A percentile compares a stretch with the other conserved stretches of the same genome.
Evolutionary conservation across 2,113 vertebrate genomes (phyloP).

Genomic region (Chionomys nivalis): DNA sequence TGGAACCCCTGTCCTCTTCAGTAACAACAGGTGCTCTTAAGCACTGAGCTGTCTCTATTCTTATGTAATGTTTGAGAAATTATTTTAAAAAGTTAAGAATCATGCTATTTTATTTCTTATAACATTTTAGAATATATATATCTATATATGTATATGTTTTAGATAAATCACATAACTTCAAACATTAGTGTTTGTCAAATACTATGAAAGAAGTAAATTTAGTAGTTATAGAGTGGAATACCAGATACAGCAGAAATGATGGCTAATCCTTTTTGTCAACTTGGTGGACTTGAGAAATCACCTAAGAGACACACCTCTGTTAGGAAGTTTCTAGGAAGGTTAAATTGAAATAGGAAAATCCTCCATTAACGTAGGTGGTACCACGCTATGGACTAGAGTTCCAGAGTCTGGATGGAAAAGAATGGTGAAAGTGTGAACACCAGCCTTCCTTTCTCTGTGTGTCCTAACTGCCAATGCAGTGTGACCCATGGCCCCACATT

Average conservation of each 20-base stretch:
- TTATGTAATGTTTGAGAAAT: background rate
- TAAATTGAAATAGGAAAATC: background rate
- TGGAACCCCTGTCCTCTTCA: background rate
- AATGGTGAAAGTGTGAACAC: background rate
- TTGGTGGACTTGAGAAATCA: background rate
- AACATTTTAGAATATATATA: background rate
- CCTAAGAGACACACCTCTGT: background rate
- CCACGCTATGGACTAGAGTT: background rate
- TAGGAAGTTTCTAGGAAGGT: background rate
- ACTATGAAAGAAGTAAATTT: background rate
- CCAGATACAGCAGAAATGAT: background rate
- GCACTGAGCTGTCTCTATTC: too few species aligned
- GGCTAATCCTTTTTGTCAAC: background rate
- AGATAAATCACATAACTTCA: background rate
- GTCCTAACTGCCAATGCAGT: too few species aligned
- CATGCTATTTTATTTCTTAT: too few species aligned
- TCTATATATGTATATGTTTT: background rate
- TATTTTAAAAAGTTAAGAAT: background rate
- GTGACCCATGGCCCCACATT: background rate
- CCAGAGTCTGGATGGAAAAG: background rate
- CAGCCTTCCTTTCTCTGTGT: background rate
- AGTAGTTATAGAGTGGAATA: background rate
- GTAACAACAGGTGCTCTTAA: background rate
- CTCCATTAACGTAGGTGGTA: too few species aligned
- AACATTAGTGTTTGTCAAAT: background rate